Evolutionary conservation across 2,888 invertebrate species (phyloP).

Genomic region (Coelopa pilipes): DNA sequence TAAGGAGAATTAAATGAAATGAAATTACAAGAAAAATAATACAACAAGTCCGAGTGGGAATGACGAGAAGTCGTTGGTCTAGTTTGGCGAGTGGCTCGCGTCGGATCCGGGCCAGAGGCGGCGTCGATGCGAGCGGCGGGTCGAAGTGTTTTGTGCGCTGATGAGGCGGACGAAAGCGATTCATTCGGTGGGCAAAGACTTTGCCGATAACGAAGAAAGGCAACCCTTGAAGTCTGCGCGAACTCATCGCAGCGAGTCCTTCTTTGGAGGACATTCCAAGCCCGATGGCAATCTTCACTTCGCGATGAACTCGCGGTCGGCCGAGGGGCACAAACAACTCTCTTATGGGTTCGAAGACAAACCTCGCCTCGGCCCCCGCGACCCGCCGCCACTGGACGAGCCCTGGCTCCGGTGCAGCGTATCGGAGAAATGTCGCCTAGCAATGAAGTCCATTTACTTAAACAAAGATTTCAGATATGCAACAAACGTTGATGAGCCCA

Average conservation of each 20-base stretch:
- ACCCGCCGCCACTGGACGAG: neutral
- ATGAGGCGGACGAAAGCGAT: no score
- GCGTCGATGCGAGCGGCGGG: neutral
- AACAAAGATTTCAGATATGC: conserved; percentile 34
- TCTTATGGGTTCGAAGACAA: neutral
- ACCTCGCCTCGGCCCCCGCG: neutral
- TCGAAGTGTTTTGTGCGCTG: neutral
- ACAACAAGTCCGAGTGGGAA: neutral
- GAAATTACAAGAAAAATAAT: neutral
- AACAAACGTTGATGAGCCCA: conserved; percentile 30
- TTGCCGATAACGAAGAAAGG: no score
- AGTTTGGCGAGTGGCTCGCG: conserved; percentile 4
- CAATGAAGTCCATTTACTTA: conserved; percentile 33
- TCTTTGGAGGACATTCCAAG: no score
- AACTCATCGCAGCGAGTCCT: no score
- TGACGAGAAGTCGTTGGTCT: conserved; percentile 21
- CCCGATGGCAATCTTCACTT: no score
- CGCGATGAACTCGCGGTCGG: no score
- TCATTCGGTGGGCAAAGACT: no score
- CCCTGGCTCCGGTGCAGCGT: neutral
- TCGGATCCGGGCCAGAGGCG: neutral
- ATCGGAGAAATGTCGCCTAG: conserved; percentile 29
- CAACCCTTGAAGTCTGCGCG: no score
- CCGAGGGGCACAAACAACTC: no score
- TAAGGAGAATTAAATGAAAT: neutral